Conservation (phyloP, 2,113 vertebrate species). For the Eonycteris spelaea region DNA sequence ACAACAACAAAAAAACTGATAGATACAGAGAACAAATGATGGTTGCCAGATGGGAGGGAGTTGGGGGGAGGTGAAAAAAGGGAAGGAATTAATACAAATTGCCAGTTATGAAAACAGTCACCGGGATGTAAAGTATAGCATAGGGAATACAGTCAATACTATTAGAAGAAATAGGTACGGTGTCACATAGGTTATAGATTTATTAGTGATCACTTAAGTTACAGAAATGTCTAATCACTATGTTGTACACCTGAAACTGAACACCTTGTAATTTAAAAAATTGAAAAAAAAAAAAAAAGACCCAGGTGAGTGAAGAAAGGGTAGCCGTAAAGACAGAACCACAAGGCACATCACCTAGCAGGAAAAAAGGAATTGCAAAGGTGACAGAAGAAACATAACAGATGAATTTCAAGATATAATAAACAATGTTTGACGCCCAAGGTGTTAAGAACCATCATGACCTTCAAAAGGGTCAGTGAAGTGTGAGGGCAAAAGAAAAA, state of each 20-base stretch:
- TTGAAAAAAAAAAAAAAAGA: neutral
- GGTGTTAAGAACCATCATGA: neutral
- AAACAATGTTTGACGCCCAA: neutral
- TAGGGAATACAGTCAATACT: neutral
- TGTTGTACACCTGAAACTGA: neutral
- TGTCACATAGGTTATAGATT: neutral
- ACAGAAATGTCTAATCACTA: neutral
- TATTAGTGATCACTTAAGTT: neutral
- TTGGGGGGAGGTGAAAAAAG: neutral
- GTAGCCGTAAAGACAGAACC: neutral
- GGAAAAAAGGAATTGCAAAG: neutral
- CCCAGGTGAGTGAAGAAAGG: neutral
- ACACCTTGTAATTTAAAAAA: no score
- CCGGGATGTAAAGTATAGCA: neutral
- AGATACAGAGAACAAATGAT: no score
- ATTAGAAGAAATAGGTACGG: neutral
- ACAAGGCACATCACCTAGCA: neutral
- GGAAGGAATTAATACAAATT: neutral
- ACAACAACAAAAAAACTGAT: no score
- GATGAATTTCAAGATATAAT: neutral
- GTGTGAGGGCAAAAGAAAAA: neutral
- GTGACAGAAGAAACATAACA: neutral
- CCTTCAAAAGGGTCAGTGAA: neutral
- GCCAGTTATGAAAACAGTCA: neutral
- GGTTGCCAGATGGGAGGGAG: neutral